A percentile compares a stretch with the other conserved stretches of the same genome.
phyloP scores from a whole-genome alignment of 2,888 invertebrate species.

The Rotaria macrura region DNA sequence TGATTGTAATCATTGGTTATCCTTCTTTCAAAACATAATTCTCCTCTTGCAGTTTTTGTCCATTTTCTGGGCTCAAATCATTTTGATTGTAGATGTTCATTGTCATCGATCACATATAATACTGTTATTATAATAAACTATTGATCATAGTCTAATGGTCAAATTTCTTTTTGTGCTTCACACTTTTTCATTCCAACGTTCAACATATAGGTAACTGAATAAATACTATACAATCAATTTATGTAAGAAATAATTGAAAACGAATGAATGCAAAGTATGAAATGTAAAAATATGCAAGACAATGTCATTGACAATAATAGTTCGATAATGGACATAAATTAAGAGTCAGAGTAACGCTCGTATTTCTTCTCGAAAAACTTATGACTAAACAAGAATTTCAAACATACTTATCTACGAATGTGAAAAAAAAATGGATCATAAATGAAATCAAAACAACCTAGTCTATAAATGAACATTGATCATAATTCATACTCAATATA shows the following conservation, averaged over 20 bases:
- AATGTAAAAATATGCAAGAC: too few relatives aligned
- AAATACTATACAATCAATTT: too few relatives aligned
- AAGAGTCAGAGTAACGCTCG: too few relatives aligned
- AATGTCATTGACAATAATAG: too few relatives aligned
- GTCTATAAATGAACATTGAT: neutral
- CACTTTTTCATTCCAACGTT: too few relatives aligned
- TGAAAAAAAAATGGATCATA: neutral
- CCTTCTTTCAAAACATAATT: neutral
- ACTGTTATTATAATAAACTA: neutral
- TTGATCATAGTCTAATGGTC: neutral
- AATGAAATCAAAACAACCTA: neutral
- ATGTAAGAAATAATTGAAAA: too few relatives aligned
- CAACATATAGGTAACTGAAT: too few relatives aligned
- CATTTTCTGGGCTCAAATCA: neutral
- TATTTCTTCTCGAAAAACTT: too few relatives aligned
- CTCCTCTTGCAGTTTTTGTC: neutral
- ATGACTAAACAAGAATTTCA: too few relatives aligned
- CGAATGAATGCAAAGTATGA: too few relatives aligned
- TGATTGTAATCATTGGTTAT: neutral
- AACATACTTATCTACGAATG: neutral
- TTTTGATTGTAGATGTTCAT: neutral
- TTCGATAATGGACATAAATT: too few relatives aligned
- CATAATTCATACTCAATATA: neutral
- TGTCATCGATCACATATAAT: neutral
- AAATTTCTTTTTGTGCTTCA: too few relatives aligned